Percentiles rank a stretch among this genome's conserved stretches.
phyloP scores from a whole-genome alignment of 2,113 vertebrate species.

The Anguilla japonica region DNA sequence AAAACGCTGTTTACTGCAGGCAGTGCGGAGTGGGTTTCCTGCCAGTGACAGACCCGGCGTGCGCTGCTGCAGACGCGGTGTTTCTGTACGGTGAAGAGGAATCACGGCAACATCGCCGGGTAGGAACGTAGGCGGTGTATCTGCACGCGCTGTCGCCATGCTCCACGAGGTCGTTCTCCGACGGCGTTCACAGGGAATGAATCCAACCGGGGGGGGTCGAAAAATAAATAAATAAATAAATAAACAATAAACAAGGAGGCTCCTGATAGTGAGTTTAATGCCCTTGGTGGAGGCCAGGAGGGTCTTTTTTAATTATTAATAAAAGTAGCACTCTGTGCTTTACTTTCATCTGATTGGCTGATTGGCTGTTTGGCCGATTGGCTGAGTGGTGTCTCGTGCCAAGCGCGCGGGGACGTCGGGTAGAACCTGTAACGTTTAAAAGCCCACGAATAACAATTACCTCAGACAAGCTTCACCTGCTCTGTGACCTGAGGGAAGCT shows the following conservation, averaged over 20 bases:
- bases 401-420: constrained; percentile 45
- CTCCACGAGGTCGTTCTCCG: constrained; percentile 60
- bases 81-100: constrained; percentile 67
- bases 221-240: no score
- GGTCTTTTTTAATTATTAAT: constrained; percentile 46
- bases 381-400: constrained; percentile 57
- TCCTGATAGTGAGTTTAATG: constrained; percentile 23
- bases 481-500: constrained; percentile 46
- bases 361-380: constrained; percentile 55
- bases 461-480: constrained; percentile 52
- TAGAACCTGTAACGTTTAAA: constrained; percentile 39
- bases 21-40: constrained; percentile 80
- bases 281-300: no score
- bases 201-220: background rate
- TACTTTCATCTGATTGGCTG: constrained; percentile 56
- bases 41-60: constrained; percentile 76
- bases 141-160: constrained; percentile 59
- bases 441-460: constrained; percentile 50
- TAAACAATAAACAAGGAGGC: constrained; percentile 50
- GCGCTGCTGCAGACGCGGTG: constrained; percentile 64
- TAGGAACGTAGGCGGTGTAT: constrained; percentile 55
- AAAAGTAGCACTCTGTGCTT: constrained; percentile 61
- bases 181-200: constrained; percentile 35
- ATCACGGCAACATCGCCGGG: constrained; percentile 60
- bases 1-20: constrained; percentile 90